Base-by-base conservation (phyloP, 2,113 vertebrate genomes). In the Daboia siamensis region DNA sequence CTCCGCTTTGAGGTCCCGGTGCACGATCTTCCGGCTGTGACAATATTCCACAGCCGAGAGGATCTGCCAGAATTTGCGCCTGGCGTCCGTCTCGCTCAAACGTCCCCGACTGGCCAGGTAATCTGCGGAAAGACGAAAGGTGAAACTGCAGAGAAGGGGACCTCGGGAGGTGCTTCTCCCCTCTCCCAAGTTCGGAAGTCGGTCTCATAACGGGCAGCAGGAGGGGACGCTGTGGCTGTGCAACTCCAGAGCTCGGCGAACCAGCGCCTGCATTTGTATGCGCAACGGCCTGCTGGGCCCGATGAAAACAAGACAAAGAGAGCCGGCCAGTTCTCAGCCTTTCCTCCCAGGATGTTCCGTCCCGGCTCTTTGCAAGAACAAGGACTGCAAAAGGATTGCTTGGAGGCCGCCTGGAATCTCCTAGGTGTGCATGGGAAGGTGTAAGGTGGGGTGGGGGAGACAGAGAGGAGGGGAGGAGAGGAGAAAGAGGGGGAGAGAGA, bases 1-100 rank as follows among this genome's bases (percentile, higher is more conserved):
- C 97, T 99, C 99, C 1, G 99, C 99, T 95, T 99, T 99, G 92
- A 99, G 98, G 97, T 99, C 99, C 55, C 99, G 97, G 97, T 99
- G 99, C 84, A 99, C 99, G 46, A 99, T 98, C 95, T 99, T 99
- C 91, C 98, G 98, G 91, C 98, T 97, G 29, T 99, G 99, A 96
- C 99, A 99, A 95, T 99, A 99, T 94, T 99, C 99, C 89, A 99
- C 99, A 0, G 99, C 99, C 0, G 98, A 99, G 80, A 99, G 97
- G 95, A 99, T 99, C 97, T 99, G 99, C 99, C 99, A 99, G 98
- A 99, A 99, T 96, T 99, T 99, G 94, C 99, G 98, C 94, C 99
- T 98, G 23, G 99, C 99, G 95, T 99, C 99, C 0, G 98, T 56
- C 95, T 99, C 99, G 5, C 97, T 99, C 93, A 99, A 97, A 17